Base-by-base conservation (phyloP, 2,888 invertebrate species). In the Cremastinae sp. region DNA sequence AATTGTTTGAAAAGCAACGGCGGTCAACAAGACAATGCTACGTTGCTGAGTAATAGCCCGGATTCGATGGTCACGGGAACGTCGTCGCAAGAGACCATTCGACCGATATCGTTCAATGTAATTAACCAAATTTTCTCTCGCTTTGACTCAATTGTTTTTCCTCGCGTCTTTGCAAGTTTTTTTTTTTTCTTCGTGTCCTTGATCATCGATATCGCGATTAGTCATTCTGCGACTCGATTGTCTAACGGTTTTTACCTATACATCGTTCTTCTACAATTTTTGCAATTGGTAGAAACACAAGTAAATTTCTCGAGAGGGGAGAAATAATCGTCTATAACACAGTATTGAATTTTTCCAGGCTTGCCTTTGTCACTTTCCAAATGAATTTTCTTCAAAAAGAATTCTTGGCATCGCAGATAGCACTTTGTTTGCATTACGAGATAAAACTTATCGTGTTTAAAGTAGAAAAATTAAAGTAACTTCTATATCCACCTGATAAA, bases 1-100 rank as follows among this genome's bases (percentile, higher is more conserved):
- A 94, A 94, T 90, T 94, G 94, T 86, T 90, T 94, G 81, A 94
- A 94, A 90, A 92, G 94, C 74, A 81, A 84, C 74, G 85, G 86
- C 72, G 83, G 86, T 69, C 88, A 87, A 75, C 87, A 86, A 80
- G 89, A 89, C 84, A 88, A 87, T 78, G 86, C 89, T 62, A 89
- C 86, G 56, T 80, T 89, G 69, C 78, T 89, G 74, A 87, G 81
- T 78, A 89, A 79, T 65, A 87, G 85, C 80, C 82, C 86, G 5
- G 89, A 89, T 74, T 83, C 88, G 74, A 85, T 84, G n/a, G 80
- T 87, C 51, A 84, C 82, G 59, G 83, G 86, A 12, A 65, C 75
- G 65, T 84, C 85, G 10, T 85, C 87, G 69, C 88, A 87, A 72
- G 93, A 93, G 87, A 92, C 92, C 83, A 90, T 93, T 82, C 92